These are phyloP conservation scores for Agonopterix subpropinquella DNA, from an alignment of 2,888 invertebrate species.

Conservation along the genomic window DNA sequence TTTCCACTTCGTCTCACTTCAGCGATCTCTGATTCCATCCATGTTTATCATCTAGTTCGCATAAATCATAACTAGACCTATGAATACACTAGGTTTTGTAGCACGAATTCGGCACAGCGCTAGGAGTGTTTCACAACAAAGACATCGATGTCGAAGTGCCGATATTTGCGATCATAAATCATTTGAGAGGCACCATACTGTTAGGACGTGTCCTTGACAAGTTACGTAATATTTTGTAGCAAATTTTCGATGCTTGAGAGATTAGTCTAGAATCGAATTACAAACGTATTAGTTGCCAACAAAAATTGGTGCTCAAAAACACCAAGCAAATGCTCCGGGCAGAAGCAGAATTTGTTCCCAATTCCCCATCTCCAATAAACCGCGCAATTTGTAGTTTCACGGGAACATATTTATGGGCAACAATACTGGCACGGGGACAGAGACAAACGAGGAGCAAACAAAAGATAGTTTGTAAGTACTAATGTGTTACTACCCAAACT, in stretches of 20 bases:
- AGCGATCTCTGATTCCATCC: no score
- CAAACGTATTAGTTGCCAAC: background rate
- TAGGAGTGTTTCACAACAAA: background rate
- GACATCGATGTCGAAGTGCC: background rate
- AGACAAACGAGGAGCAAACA: constrained; percentile 49
- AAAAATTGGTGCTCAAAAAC: background rate
- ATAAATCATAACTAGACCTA: no score
- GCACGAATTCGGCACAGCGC: no score
- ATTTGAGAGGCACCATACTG: constrained; percentile 1
- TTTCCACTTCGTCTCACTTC: no score
- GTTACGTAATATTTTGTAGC: background rate
- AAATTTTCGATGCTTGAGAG: background rate
- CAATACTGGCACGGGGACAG: constrained; percentile 42
- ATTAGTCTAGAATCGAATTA: no score
- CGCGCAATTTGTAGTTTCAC: constrained; percentile 36
- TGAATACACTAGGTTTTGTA: no score
- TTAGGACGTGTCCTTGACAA: background rate
- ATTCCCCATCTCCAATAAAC: constrained; percentile 21
- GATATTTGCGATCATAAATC: constrained; percentile 3
- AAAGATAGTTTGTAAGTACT: constrained; percentile 40
- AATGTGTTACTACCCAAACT: constrained; percentile 1
- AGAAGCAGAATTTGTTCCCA: constrained; percentile 4
- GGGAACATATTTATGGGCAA: constrained; percentile 43
- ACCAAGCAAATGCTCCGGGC: background rate
- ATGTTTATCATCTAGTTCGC: no score